Conservation (phyloP, 2,888 invertebrate genomes). For the Noctua fimbriata region DNA sequence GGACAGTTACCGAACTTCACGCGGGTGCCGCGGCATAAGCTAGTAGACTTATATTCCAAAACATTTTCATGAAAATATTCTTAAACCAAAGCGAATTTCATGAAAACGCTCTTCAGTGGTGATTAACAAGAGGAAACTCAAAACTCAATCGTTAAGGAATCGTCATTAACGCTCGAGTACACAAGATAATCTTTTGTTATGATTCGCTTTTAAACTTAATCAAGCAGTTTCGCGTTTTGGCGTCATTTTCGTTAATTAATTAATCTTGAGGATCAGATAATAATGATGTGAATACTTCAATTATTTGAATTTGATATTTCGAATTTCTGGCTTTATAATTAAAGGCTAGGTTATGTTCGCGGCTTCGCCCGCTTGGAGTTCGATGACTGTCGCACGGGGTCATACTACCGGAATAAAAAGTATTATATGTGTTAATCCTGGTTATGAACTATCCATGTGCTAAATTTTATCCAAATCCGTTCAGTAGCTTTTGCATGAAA, state of each 20-base stretch:
- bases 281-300: conserved; percentile 13
- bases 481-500: too few relatives aligned
- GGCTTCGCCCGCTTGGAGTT: too few relatives aligned
- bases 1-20: too few relatives aligned
- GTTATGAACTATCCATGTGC: too few relatives aligned
- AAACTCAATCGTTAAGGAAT: conserved; percentile 19
- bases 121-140: not conserved
- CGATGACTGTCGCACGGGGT: too few relatives aligned
- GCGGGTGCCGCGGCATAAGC: too few relatives aligned
- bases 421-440: too few relatives aligned
- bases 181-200: conserved; percentile 28
- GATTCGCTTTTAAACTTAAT: conserved; percentile 7
- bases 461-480: too few relatives aligned
- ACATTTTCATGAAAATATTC: not conserved
- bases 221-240: conserved; percentile 8
- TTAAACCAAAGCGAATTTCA: not conserved
- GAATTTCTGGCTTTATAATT: not conserved
- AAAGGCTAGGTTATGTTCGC: not conserved
- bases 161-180: conserved; percentile 12
- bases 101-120: not conserved
- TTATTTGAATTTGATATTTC: conserved; percentile 4
- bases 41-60: not conserved
- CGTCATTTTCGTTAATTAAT: conserved; percentile 28
- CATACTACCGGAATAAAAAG: too few relatives aligned
- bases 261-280: conserved; percentile 19